Conservation (phyloP, 2,113 vertebrate species). For the Crotalus helleri region DNA sequence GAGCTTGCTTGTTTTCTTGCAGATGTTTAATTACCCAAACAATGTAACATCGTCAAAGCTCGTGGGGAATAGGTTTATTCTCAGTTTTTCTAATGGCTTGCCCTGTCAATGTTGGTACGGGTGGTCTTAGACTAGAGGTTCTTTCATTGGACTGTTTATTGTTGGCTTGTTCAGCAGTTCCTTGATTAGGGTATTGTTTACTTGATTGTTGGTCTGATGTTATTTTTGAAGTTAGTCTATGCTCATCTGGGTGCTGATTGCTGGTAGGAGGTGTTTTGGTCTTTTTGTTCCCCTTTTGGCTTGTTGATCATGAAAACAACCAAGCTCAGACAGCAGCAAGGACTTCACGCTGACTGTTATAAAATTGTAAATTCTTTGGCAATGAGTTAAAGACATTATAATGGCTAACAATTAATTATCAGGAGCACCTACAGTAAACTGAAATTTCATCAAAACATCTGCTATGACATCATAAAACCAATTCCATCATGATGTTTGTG, state of each 20-base stretch:
- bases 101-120: background rate
- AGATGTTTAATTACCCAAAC: no score
- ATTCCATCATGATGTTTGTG: background rate
- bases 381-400: background rate
- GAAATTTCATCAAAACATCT: background rate
- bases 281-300: background rate
- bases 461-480: background rate
- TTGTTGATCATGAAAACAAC: background rate
- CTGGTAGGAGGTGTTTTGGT: background rate
- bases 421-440: background rate
- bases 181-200: background rate
- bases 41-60: no score
- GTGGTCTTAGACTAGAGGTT: background rate
- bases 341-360: background rate
- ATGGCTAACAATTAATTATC: background rate
- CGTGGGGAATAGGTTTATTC: no score
- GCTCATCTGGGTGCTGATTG: background rate
- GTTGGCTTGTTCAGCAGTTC: background rate
- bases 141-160: background rate
- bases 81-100: no score
- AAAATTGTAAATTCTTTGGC: background rate
- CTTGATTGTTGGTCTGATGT: background rate
- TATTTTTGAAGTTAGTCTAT: background rate
- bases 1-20: no score
- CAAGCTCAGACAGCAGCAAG: background rate